Base-by-base conservation (phyloP, 2,888 invertebrate species). In the Pterostichus madidus region DNA sequence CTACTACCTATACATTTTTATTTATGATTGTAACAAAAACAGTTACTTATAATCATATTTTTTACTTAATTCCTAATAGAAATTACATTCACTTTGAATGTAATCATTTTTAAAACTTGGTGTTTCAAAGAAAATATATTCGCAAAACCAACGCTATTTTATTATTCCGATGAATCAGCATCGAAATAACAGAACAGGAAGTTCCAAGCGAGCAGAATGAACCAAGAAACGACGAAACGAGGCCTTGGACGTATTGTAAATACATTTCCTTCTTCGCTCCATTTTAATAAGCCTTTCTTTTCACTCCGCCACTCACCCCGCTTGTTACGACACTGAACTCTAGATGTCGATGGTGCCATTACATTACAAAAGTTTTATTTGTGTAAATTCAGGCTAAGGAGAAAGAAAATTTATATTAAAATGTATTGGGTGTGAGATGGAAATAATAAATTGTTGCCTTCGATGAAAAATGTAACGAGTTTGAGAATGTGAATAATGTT, bases 201-300 rank as follows among this genome's bases (percentile, higher is more conserved):
- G 39, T 64, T 64, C 32, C 13, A 24, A 59, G 11, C 2, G 35
- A 64, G 49, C 11, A 35, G 64, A 59, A n/a, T 35, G 35, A 49
- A 49, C 10, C 11, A 17, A 56, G 24, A 56, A 71, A 44, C 17
- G 68, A 5, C 13, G 68, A 32, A 64, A 17, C 10, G 68, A 71
- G 44, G 17, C 68, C 44, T 46, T 44, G 68, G 46, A 44, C 39
- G 46, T 71, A 71, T 71, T 71, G 68, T 71, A 44, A 71, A 71
- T 71, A 71, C 68, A 71, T 71, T 71, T 71, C 68, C 44, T 71
- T 44, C 64, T 71, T 44, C 68, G 46, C 24, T 46, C 24, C 68
- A 71, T 71, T 71, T 71, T 44, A 44, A 44, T 46, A 71, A 71
- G 46, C 44, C 39, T 46, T 17, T 39, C 17, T 71, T 15, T 5